Conservation (phyloP, 1,140 invertebrate genomes). For the Hylaeus volcanicus region DNA sequence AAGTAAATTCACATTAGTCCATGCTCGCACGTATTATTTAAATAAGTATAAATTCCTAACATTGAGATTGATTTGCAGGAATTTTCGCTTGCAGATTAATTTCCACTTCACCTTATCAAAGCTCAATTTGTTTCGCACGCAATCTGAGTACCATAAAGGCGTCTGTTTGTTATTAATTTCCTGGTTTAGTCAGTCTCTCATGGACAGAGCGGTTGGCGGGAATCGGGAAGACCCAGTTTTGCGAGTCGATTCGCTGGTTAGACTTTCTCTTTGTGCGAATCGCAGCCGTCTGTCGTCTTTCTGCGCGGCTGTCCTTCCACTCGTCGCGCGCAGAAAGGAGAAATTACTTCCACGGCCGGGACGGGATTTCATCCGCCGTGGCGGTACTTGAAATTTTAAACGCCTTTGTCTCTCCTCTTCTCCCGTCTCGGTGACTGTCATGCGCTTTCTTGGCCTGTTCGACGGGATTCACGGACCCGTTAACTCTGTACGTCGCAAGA, state of each 20-base stretch:
- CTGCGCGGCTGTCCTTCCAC: conserved; percentile 9
- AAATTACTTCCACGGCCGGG: conserved; percentile 31
- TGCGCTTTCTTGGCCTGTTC: not conserved
- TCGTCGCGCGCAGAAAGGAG: conserved; percentile 5
- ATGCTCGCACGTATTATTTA: too few species aligned
- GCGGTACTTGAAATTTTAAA: conserved; percentile 49
- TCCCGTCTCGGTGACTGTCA: not conserved
- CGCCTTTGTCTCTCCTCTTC: conserved; percentile 33
- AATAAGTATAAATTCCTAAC: too few species aligned
- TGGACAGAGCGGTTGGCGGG: too few species aligned
- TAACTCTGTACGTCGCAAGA: too few species aligned
- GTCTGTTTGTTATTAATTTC: too few species aligned
- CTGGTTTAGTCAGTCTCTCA: too few species aligned
- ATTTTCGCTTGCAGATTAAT: too few species aligned
- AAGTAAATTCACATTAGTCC: too few species aligned
- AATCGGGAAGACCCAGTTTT: not conserved
- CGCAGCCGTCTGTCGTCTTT: not conserved
- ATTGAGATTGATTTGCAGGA: too few species aligned
- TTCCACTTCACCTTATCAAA: too few species aligned
- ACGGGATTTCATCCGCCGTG: conserved; percentile 17
- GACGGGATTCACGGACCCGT: conserved; percentile 24
- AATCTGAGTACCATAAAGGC: too few species aligned
- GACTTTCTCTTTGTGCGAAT: not conserved
- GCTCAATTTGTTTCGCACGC: too few species aligned
- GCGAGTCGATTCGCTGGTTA: conserved; percentile 7